Evolutionary conservation across 2,888 invertebrate species (phyloP).

Genomic region (Entomobrya proxima): DNA sequence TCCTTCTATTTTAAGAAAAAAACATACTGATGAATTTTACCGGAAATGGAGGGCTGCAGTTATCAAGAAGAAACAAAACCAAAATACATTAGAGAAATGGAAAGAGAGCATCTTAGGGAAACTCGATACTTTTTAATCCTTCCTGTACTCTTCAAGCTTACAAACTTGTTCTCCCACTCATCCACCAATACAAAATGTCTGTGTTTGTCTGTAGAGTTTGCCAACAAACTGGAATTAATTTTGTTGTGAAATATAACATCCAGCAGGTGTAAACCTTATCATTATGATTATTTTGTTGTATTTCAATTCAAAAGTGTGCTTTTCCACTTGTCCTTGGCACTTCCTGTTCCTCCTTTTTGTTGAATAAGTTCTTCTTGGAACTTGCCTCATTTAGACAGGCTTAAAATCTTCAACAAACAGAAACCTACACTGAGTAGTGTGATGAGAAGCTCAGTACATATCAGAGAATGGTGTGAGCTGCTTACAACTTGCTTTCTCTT

Average conservation of each 20-base stretch:
- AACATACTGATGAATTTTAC: not conserved
- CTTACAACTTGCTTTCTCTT: not conserved
- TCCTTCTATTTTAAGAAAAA: not conserved
- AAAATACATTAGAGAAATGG: not conserved
- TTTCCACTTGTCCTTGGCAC: not conserved
- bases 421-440: not conserved
- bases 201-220: no score
- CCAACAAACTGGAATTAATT: not conserved
- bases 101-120: not conserved
- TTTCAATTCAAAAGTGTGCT: not conserved
- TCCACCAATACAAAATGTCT: no score
- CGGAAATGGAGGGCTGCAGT: not conserved
- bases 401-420: not conserved
- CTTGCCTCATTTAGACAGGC: not conserved
- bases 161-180: not conserved
- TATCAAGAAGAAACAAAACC: no score
- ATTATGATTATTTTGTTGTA: not conserved
- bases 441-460: not conserved
- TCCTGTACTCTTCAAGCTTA: not conserved
- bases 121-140: not conserved
- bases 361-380: not conserved
- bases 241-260: not conserved
- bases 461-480: not conserved
- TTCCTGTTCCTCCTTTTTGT: not conserved
- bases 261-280: not conserved